Conservation (phyloP, 2,797 vertebrate genomes). For the Adelosebastes latens region DNA sequence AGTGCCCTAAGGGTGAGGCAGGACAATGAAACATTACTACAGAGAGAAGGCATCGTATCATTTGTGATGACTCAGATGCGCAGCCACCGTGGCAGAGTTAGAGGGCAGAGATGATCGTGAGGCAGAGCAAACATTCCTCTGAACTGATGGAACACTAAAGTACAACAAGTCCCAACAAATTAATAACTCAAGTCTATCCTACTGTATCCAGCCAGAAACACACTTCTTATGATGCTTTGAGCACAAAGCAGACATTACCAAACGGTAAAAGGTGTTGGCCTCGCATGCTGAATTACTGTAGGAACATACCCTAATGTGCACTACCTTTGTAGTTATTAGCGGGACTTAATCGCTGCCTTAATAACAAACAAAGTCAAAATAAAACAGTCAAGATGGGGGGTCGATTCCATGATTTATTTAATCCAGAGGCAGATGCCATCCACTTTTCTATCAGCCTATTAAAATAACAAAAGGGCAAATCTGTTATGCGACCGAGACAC, state of each 20-base stretch:
- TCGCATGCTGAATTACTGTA: conserved; percentile 6
- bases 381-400: conserved; percentile 38
- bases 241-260: conserved; percentile 17
- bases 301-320: not conserved
- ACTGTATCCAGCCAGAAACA: not conserved
- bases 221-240: conserved; percentile 1
- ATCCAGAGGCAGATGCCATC: conserved; percentile 69
- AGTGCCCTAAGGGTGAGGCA: conserved; percentile 34
- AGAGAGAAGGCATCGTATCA: conserved; percentile 33
- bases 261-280: not conserved
- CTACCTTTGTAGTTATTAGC: not conserved
- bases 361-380: conserved; percentile 17
- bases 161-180: conserved; percentile 49
- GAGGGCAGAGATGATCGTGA: conserved; percentile 65
- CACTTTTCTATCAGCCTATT: conserved; percentile 55
- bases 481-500: conserved; percentile 53
- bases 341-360: conserved; percentile 18
- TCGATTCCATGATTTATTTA: conserved; percentile 43
- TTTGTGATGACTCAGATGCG: conserved; percentile 75
- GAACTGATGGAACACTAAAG: conserved; percentile 35
- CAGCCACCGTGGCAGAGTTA: conserved; percentile 60
- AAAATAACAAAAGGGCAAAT: conserved; percentile 75
- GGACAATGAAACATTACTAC: conserved; percentile 47
- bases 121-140: conserved; percentile 48
- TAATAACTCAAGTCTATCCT: conserved; percentile 11